Base-by-base conservation (phyloP, 2,797 vertebrate genomes). In the Cygnus olor region DNA sequence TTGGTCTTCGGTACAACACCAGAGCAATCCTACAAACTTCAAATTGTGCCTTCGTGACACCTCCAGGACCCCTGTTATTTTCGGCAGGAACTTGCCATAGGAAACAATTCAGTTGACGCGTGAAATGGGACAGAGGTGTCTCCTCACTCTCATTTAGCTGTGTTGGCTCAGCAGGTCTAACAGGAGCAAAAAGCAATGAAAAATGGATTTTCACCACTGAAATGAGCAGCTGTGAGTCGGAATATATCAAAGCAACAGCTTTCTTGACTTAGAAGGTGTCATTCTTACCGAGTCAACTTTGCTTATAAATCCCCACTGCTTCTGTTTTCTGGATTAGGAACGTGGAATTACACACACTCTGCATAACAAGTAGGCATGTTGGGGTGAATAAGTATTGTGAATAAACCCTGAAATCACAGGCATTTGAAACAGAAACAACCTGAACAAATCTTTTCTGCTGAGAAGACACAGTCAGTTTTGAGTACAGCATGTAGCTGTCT, bases 331-430 rank as follows among this genome's bases (percentile, higher is more conserved):
- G 69, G 74, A 82, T 94, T 80, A 90, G 18, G 54, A 92, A 78
- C 3, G 8, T 11, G 6, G 85, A 94, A 85, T 83, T 93, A 78
- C 27, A 91, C 44, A 61, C 57, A 51, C 19, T 38, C 36, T 77
- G 51, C 64, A 74, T 74, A 92, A 89, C 24, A 92, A 82, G 53
- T 61, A 89, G 38, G n/a, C 34, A 34, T 57, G 45, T 82, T 89
- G 91, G 49, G 21, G 42, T 47, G 64, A 93, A 85, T 72, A 96
- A 83, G 28, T 38, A 66, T 91, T 8, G 49, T 45, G 42, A 93
- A 93, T 57, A 87, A 96, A 90, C 91, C 89, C 89, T 89, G 79
- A 95, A 94, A 94, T 91, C 61, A 61, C 34, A 81, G 60, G 51
- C 24, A 69, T 91, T 78, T 87, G 78, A 74, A 95, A 85, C 45